Evolutionary conservation across 2,113 vertebrate species (phyloP).

Genomic region (Seriola rivoliana): DNA sequence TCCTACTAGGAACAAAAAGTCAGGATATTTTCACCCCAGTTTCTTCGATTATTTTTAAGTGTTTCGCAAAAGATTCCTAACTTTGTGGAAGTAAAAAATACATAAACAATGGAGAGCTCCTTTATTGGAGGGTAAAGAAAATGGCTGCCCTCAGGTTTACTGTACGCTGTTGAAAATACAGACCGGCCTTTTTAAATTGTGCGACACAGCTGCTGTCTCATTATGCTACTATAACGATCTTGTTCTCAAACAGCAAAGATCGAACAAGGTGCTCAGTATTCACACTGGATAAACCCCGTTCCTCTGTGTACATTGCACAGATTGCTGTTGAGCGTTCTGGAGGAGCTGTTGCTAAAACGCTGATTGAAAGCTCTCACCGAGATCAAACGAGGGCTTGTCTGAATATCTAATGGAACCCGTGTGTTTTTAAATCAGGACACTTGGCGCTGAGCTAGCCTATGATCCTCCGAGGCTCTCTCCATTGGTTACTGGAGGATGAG

Average conservation of each 20-base stretch:
- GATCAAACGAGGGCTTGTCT: slow-evolving; percentile 44
- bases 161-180: not conserved
- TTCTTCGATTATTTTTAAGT: too few species aligned
- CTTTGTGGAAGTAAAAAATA: not conserved
- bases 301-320: not conserved
- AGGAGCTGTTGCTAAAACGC: not conserved
- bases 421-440: not conserved
- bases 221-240: not conserved
- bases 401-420: not conserved
- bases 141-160: too few species aligned
- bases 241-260: not conserved
- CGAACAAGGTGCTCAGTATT: not conserved
- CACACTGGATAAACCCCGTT: not conserved
- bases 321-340: slow-evolving; percentile 21
- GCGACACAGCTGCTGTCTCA: not conserved
- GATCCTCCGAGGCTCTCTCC: not conserved
- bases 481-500: not conserved
- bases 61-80: too few species aligned
- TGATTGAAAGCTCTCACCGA: not conserved
- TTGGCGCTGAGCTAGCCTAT: not conserved
- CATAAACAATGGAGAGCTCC: not conserved
- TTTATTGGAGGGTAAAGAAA: not conserved
- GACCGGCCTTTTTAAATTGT: not conserved
- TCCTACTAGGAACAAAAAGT: not conserved
- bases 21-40: not conserved